A percentile compares a stretch with the other conserved stretches of the same genome.
phyloP scores from a whole-genome alignment of 1,140 invertebrate genomes.

The Bombus pyrosoma region DNA sequence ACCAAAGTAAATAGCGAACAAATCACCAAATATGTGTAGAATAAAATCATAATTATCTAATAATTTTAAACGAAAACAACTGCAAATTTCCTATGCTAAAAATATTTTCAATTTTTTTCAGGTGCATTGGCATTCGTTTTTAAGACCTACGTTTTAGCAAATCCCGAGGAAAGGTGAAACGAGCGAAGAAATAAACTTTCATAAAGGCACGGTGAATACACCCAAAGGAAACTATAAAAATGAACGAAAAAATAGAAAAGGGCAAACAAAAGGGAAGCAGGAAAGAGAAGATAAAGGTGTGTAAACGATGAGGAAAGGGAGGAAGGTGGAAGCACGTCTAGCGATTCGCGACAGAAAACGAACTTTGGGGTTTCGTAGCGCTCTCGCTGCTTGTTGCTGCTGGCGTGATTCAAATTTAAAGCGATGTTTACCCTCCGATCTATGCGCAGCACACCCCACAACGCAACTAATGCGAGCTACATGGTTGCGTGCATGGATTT shows the following conservation, averaged over 20 bases:
- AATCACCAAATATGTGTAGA: too few species aligned
- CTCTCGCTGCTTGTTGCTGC: conserved; percentile 2
- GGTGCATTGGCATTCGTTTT: neutral
- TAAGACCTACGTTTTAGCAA: neutral
- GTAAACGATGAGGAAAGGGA: neutral
- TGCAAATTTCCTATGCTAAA: neutral
- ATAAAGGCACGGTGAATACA: neutral
- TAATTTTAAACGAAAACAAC: too few species aligned
- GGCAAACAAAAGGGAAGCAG: neutral
- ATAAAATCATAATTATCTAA: too few species aligned
- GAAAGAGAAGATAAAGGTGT: neutral
- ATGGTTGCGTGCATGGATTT: neutral
- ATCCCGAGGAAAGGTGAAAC: neutral
- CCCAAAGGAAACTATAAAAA: neutral
- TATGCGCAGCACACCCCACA: neutral
- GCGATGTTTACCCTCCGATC: conserved; percentile 30
- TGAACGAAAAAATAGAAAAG: neutral
- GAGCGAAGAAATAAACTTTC: neutral
- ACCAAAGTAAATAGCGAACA: too few species aligned
- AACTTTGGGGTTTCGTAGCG: neutral
- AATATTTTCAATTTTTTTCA: neutral
- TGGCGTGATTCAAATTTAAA: conserved; percentile 16
- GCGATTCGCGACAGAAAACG: conserved; percentile 17
- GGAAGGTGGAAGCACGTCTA: neutral
- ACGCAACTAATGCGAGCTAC: neutral